Percentiles rank a stretch among this genome's conserved stretches.
These are phyloP conservation scores for Dryocosmus kuriphilus DNA, from an alignment of 2,888 invertebrate species.

Conservation along the genomic window DNA sequence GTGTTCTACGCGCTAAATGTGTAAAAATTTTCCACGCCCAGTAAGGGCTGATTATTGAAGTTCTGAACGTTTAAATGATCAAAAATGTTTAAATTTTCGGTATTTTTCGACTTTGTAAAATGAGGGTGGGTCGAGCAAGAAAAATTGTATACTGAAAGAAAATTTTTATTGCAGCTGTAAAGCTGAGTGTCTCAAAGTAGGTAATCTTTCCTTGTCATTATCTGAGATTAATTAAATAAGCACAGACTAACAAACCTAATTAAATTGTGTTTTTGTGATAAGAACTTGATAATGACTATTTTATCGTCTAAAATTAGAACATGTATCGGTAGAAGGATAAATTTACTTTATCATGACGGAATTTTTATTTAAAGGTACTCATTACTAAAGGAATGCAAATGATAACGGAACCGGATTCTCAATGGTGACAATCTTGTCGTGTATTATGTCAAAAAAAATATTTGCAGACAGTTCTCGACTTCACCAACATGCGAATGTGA, in stretches of 20 bases:
- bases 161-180: too few relatives aligned
- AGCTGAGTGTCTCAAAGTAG: too few relatives aligned
- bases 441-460: conserved; percentile 29
- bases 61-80: too few relatives aligned
- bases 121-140: too few relatives aligned
- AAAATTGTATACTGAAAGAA: too few relatives aligned
- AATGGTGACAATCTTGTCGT: conserved; percentile 32
- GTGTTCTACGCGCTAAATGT: neutral
- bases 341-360: neutral
- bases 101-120: too few relatives aligned
- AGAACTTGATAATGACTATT: neutral
- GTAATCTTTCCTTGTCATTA: too few relatives aligned
- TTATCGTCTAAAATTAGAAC: neutral
- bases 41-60: neutral
- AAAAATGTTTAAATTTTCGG: too few relatives aligned
- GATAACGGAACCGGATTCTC: conserved; percentile 1
- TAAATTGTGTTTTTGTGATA: neutral
- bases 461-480: conserved; percentile 20
- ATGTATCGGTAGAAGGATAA: neutral
- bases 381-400: neutral
- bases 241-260: too few relatives aligned
- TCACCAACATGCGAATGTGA: conserved; percentile 1
- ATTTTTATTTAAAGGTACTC: neutral
- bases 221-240: too few relatives aligned
- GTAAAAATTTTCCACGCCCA: neutral